Evolutionary conservation across 2,888 invertebrate species (phyloP), one percentile per base, ranked within the genome.

Genomic region (Mongoloraphidia duomilia): DNA sequence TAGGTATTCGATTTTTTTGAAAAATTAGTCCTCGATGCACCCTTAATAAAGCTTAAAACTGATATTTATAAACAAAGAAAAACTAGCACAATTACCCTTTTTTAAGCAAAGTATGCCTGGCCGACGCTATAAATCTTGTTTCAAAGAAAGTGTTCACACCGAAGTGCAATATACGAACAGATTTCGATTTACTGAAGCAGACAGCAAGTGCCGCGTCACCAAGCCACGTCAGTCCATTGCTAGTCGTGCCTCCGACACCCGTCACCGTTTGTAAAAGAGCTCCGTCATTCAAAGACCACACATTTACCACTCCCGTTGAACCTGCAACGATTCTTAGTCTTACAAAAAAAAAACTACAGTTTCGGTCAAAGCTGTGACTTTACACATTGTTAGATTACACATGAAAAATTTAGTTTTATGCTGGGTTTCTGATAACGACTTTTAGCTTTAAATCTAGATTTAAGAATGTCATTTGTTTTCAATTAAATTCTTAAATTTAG

Each of bases 221-320:
- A 53, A 71, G 62, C 78, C 78, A 79, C 34, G 63, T 60, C 35
- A 77, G 56, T 39, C 73, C 69, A 51, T 70, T 67, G 0, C 69
- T 8, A 8, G 40, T 33, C 26, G 70, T 67, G 0, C 77, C 77
- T 2, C 69, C 66, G 46, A 59, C 65, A 3, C 76, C 76, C 10
- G 72, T 69, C 26, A 69, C 61, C 0, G 76, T 76, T 56, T 77
- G 71, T 8, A 77, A 63, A 41, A 79, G 60, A 50, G 70, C 70
- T 1, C 75, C 76, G 61, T 77, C 74, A 61, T 74, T 66, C 13
- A 79, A 61, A 0, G 76, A 75, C 79, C 79, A 79, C 49, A 79
- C 68, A 57, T 79, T 79, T 5, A 77, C 66, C 54, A 76, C 69
- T 8, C 76, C 76, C 50, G 61, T 64, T 8, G 60, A 57, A 6